Evolutionary conservation across 2,888 invertebrate genomes (phyloP), one percentile per base, ranked within the genome.

Genomic region (Aphodius granarius): DNA sequence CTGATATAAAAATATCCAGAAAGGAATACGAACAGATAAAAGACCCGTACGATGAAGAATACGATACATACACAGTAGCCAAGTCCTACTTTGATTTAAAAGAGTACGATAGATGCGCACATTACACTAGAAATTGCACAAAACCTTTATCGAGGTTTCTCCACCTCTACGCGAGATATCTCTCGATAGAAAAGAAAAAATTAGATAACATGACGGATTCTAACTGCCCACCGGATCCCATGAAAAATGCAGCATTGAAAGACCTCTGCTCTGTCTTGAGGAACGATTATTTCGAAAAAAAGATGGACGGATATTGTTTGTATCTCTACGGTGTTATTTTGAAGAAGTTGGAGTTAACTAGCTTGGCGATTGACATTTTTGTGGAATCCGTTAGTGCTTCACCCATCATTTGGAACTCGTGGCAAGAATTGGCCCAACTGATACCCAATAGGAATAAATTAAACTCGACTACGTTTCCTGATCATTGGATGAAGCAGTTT

Each of bases 401-500:
- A 74, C 97, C 97, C 0, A 92, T 95, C 83, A 91, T 97, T 77
- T 99, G 99, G 99, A 94, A 96, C 65, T 95, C 98, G 0, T 99
- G 99, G 96, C 89, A 96, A 62, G 98, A 98, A 86, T 88, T 99
- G 15, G 94, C 97, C 0, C 92, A 94, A 6, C 88, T 99, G 0
- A 93, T 98, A 73, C 84, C 85, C 15, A 86, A 86, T 79, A 93
- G 94, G 86, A 94, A 95, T 82, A 94, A 93, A 72, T 84, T 94
- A 18, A 89, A 91, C 76, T 89, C 90, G 2, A 84, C 93, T 3
- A 89, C 90, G 76, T 86, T 94, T 65, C 97, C 97, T 0, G 92
- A 93, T 80, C 97, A 97, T 86, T 99, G 98, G 98, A 96, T 98
- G 91, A 94, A 94, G 86, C 91, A 95, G 80, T 95, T 99, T 84